Evolutionary conservation across 2,113 vertebrate genomes (phyloP).

Genomic region (Ptilorrhoa leucosticta): DNA sequence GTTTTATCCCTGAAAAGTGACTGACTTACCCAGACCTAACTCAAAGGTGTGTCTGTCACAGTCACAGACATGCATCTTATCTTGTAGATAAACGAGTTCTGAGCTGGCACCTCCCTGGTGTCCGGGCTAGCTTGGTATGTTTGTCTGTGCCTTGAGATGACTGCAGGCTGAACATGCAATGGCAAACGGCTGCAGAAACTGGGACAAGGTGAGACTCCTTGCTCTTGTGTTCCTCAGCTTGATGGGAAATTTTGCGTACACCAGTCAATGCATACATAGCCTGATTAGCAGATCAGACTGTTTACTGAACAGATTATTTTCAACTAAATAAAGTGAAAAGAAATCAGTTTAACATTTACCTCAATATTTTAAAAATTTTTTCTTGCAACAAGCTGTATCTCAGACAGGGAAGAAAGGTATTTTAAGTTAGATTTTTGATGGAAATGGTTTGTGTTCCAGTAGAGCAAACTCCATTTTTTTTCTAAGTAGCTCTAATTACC

Average conservation of each 20-base stretch:
- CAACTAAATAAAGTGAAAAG: background rate
- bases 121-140: no score
- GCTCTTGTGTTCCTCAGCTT: background rate
- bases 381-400: background rate
- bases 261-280: no score
- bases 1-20: background rate
- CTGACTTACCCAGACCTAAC: background rate
- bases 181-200: background rate
- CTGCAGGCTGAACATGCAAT: background rate
- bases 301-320: background rate
- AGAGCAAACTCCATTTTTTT: background rate
- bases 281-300: background rate
- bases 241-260: background rate
- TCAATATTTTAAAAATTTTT: rapidly evolving
- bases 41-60: background rate
- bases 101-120: background rate
- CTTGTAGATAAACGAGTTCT: background rate
- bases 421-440: background rate
- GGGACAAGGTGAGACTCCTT: background rate
- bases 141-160: background rate
- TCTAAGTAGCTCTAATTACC: background rate
- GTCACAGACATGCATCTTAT: background rate
- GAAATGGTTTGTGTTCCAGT: background rate
- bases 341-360: background rate
- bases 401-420: background rate